Evolutionary conservation across 2,113 vertebrate genomes (phyloP), one percentile per base, ranked within the genome.

Genomic region (Alligator mississippiensis): DNA sequence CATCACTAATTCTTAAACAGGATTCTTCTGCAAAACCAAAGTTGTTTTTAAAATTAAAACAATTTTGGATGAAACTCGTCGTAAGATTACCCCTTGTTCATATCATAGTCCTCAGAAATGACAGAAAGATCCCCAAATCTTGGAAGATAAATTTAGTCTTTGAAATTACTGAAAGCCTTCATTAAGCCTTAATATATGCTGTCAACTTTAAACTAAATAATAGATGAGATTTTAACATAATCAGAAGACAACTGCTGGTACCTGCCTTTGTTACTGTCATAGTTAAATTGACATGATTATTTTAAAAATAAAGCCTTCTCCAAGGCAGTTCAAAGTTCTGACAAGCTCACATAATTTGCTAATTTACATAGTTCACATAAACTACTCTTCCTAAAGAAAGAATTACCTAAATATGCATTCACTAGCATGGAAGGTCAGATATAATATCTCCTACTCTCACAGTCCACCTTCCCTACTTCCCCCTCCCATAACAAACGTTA

Each of bases 161-260:
- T 96, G 96, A 98, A 98, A 98, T 98, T 98, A 98, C 97, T 97
- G 97, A 98, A 98, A 98, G 98, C 96, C 97, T 98, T 98, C 98
- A 98, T 98, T 98, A 98, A 98, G 97, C 88, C 97, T 98, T 98
- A 98, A 98, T 98, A 98, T 96, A 98, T 98, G 96, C 98, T 98
- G 98, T 98, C 98, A 98, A 96, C 95, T 98, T 97, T 97, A 98
- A 98, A 98, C 97, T 98, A 98, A 98, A 98, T 98, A 98, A 98
- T 98, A 98, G 98, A 98, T 98, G 98, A 98, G 97, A 97, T 98
- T 98, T 98, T 98, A 98, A 98, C 98, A 98, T 98, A 98, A 99
- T 98, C 98, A 98, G 98, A 98, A 98, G 93, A 98, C 98, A 98
- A 98, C 97, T 97, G 97, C 98, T 98, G 98, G 98, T 98, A 98